phyloP scores from a whole-genome alignment of 1,140 invertebrate species.

The Drosophila guanche region DNA sequence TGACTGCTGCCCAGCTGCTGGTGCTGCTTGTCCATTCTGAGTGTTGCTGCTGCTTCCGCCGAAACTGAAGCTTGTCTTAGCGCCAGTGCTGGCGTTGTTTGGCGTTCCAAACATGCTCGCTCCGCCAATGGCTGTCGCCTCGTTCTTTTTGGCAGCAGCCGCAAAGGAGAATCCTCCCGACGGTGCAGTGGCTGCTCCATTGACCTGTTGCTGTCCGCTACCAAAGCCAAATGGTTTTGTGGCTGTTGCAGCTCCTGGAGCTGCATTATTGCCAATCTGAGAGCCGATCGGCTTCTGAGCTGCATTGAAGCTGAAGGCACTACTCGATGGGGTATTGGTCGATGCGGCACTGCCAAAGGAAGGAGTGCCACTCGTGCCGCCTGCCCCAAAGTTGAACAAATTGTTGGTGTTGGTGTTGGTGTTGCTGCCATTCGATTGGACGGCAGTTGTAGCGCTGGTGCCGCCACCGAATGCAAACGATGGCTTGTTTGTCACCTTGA shows the following conservation, averaged over 20 bases:
- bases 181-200: not conserved
- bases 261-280: not conserved
- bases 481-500: conserved; percentile 1
- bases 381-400: conserved; percentile 47
- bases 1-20: not conserved
- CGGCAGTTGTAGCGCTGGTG: conserved; percentile 1
- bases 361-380: conserved; percentile 5
- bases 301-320: conserved; percentile 38
- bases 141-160: conserved; percentile 9
- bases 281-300: conserved; percentile 8
- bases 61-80: conserved; percentile 20
- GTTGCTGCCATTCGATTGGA: conserved; percentile 4
- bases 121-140: not conserved
- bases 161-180: conserved; percentile 27
- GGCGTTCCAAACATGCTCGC: conserved; percentile 21
- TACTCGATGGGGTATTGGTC: not conserved
- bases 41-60: conserved; percentile 7
- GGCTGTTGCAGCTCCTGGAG: conserved; percentile 12
- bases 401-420: conserved; percentile 26
- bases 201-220: not conserved
- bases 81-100: conserved; percentile 9
- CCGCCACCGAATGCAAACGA: conserved; percentile 34
- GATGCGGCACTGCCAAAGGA: conserved; percentile 21
- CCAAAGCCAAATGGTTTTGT: conserved; percentile 40
- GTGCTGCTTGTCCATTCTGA: not conserved